Base-by-base conservation (phyloP, 2,888 invertebrate species). In the Xestia sexstrigata region DNA sequence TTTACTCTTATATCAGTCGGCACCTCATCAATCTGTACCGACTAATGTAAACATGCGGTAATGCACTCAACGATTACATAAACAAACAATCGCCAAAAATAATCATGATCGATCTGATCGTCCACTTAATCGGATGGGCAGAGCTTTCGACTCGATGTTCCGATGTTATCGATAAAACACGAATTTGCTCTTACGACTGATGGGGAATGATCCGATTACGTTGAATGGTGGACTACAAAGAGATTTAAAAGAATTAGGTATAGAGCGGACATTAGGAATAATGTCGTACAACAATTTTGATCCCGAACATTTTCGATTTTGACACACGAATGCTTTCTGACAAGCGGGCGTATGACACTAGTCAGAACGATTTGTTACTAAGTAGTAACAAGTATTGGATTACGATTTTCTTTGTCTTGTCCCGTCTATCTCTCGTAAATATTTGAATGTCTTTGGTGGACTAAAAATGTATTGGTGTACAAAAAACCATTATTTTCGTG, bases 81-180 rank as follows among this genome's bases (percentile, higher is more conserved):
- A 82, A 73, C 52, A 87, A 86, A 82, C 87, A 84, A 80, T 82
- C 47, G 74, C 78, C 75, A 49, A 82, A 85, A 86, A 82, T 83
- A 86, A 83, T 83, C 78, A 72, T 68, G 75, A 83, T 81, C 65
- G 65, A 85, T 86, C 63, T 70, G 67, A 70, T 81, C 75, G 65
- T 73, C 76, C 78, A 75, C 71, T 81, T 79, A 77, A 87, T 84
- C 86, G 73, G 70, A 75, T 76, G 65, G 67, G 67, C 71, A 66
- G 66, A 76, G 77, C 81, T 83, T 77, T 80, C 77, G 65, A 69
- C 65, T 80, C 71, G n/a, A 70, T 74, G 47, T 72, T 58, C 47
- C 11, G 72, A 66, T 71, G 66, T 26, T 83, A 86, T 82, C 86
- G 70, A 83, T 82, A 75, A 69, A 76, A 78, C 86, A 79, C 70